Conservation (phyloP, 2,797 vertebrate genomes). For the Podarcis siculus region DNA sequence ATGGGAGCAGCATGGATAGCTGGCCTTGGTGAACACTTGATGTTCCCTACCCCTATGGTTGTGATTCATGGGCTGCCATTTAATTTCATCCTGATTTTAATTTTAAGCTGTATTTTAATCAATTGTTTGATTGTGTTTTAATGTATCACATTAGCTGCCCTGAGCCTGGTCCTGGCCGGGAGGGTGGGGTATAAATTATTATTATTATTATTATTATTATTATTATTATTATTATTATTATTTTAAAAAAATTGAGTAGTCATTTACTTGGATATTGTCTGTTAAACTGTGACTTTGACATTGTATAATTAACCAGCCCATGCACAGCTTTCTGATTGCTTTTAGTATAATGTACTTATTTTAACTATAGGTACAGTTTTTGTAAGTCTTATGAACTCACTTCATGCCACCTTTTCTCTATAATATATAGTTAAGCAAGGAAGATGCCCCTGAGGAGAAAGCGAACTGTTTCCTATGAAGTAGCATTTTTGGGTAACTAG, state of each 20-base stretch:
- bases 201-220: too few species aligned
- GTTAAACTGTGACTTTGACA: background rate
- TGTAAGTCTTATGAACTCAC: conserved; percentile 33
- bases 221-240: too few species aligned
- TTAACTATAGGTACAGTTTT: conserved; percentile 21
- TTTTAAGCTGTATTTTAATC: too few species aligned
- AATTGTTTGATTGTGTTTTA: too few species aligned
- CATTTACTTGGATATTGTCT: background rate
- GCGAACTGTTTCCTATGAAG: conserved; percentile 24
- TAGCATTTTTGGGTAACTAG: conserved; percentile 34
- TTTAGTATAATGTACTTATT: background rate
- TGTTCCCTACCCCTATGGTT: too few species aligned
- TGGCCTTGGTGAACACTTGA: too few species aligned
- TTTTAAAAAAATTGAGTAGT: background rate
- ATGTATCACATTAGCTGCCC: too few species aligned
- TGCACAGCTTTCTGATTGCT: background rate
- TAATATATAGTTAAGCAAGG: conserved; percentile 20
- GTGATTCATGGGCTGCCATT: too few species aligned
- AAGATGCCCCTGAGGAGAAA: conserved; percentile 14
- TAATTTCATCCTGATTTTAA: too few species aligned
- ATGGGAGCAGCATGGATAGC: too few species aligned
- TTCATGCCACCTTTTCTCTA: background rate
- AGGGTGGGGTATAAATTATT: too few species aligned
- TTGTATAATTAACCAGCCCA: background rate
- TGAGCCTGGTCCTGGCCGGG: too few species aligned